Evolutionary conservation across 1,140 invertebrate genomes (phyloP).

Genomic region (Phymastichus coffea): DNA sequence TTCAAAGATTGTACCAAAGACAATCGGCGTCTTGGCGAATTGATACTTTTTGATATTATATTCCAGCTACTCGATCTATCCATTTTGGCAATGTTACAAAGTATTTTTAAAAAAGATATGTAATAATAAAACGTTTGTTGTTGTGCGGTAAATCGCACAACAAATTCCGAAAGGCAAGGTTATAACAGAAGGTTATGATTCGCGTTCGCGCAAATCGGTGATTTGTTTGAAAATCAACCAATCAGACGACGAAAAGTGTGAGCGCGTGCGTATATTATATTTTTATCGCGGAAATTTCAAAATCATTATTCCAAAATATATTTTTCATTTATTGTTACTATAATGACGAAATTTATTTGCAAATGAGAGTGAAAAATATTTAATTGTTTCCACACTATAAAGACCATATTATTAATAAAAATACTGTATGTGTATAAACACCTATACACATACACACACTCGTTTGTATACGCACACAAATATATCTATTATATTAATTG

Average conservation of each 20-base stretch:
- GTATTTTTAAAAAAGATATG: conserved; percentile 5
- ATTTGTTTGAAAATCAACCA: conserved; percentile 10
- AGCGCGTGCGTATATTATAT: conserved; percentile 1
- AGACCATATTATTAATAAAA: too few relatives aligned
- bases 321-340: too few relatives aligned
- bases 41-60: conserved; percentile 35
- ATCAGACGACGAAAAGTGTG: background rate
- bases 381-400: too few relatives aligned
- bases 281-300: too few relatives aligned
- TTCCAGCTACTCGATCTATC: conserved; percentile 38
- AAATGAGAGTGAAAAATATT: too few relatives aligned
- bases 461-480: too few relatives aligned
- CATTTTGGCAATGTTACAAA: conserved; percentile 33
- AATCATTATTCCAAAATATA: too few relatives aligned
- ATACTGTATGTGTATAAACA: too few relatives aligned
- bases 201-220: background rate
- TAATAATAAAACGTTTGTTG: background rate
- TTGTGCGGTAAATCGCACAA: background rate
- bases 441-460: too few relatives aligned
- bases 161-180: background rate
- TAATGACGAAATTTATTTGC: too few relatives aligned
- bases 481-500: too few relatives aligned
- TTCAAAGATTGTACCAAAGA: conserved; percentile 51
- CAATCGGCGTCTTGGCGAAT: conserved; percentile 47
- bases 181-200: conserved; percentile 2